Conservation (phyloP, 2,888 invertebrate genomes). For the Calephelis perditalis region DNA sequence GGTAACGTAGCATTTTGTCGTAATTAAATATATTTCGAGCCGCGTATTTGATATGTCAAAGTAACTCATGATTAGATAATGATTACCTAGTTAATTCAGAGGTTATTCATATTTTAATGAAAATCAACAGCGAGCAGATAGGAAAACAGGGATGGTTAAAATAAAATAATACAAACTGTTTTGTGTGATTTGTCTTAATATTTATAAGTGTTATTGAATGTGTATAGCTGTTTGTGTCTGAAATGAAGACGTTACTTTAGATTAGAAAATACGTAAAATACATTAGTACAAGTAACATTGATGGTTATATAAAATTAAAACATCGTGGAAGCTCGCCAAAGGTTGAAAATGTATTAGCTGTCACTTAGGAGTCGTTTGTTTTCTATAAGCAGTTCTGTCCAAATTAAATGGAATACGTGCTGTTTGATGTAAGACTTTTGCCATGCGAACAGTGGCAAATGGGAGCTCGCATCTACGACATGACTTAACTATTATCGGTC, state of each 20-base stretch:
- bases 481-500: conserved; percentile 29
- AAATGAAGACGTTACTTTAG: conserved; percentile 56
- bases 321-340: conserved; percentile 61
- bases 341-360: conserved; percentile 53
- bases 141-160: conserved; percentile 77
- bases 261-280: conserved; percentile 50
- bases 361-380: conserved; percentile 30
- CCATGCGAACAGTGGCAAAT: conserved; percentile 26
- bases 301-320: conserved; percentile 35
- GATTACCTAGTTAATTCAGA: conserved; percentile 68
- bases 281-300: conserved; percentile 40
- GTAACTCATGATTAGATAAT: conserved; percentile 74
- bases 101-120: conserved; percentile 60
- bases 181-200: conserved; percentile 70
- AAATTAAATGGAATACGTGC: conserved; percentile 28
- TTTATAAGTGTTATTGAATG: conserved; percentile 73
- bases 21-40: conserved; percentile 72
- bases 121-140: conserved; percentile 69
- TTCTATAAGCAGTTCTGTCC: conserved; percentile 32
- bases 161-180: conserved; percentile 63
- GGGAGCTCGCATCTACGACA: conserved; percentile 27
- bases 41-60: conserved; percentile 78
- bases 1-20: conserved; percentile 62
- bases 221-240: conserved; percentile 66
- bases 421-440: conserved; percentile 28